These are phyloP conservation scores for Drosophila pseudoobscura DNA, from an alignment of 1,140 invertebrate genomes.

Conservation along the genomic window DNA sequence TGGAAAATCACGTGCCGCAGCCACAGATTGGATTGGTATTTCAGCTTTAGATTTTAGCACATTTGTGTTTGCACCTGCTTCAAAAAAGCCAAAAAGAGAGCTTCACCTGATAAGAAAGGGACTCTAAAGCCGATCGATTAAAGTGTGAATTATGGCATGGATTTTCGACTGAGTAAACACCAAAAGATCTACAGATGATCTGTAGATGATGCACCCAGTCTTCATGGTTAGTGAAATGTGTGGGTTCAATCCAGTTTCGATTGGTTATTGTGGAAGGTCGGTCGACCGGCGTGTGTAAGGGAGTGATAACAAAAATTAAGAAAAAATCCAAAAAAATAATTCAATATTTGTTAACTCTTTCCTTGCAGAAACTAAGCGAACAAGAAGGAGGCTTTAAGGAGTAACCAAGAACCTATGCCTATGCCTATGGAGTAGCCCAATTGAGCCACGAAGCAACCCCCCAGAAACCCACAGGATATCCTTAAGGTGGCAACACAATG, in stretches of 20 bases:
- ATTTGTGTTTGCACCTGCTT: slow-evolving; percentile 41
- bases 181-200: neutral
- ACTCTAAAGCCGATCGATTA: slow-evolving; percentile 21
- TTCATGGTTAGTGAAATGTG: slow-evolving; percentile 47
- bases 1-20: slow-evolving; percentile 17
- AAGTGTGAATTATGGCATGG: slow-evolving; percentile 27
- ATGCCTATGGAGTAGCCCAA: too few species aligned
- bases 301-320: slow-evolving; percentile 25
- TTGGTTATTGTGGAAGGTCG: slow-evolving; percentile 82
- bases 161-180: neutral
- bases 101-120: slow-evolving; percentile 7
- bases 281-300: slow-evolving; percentile 42
- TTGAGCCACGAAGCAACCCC: too few species aligned
- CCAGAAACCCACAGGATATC: slow-evolving; percentile 1
- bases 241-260: slow-evolving; percentile 72
- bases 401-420: too few species aligned
- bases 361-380: slow-evolving; percentile 12
- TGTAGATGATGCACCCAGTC: slow-evolving; percentile 28
- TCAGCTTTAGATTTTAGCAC: slow-evolving; percentile 59
- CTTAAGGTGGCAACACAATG: slow-evolving; percentile 36
- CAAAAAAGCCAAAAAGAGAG: slow-evolving; percentile 2
- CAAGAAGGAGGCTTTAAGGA: neutral
- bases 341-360: slow-evolving; percentile 26
- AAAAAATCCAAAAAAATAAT: slow-evolving; percentile 1
- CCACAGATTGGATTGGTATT: neutral